These are phyloP conservation scores for Andrena trimmerana DNA, from an alignment of 2,888 invertebrate genomes.

Conservation along the genomic window DNA sequence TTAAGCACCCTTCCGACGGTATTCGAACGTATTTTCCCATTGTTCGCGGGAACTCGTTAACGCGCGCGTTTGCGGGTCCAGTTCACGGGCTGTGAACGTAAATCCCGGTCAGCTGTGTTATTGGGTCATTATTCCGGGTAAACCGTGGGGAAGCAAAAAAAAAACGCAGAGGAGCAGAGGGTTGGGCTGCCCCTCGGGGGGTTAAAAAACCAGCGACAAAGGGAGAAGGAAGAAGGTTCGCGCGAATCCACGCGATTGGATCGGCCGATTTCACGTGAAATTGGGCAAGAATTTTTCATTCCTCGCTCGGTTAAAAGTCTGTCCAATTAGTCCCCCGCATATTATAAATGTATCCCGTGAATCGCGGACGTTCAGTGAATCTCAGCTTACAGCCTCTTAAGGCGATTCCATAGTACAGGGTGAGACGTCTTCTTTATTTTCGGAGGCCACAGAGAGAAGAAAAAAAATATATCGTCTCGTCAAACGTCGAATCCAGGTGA, in stretches of 20 bases:
- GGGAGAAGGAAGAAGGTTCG: slow-evolving; percentile 32
- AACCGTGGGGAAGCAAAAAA: slow-evolving; percentile 58
- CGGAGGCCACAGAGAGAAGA: background rate
- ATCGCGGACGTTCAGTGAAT: background rate
- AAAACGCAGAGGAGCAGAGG: slow-evolving; percentile 49
- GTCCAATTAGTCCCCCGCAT: background rate
- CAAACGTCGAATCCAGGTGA: slow-evolving; percentile 24
- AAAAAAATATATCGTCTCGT: slow-evolving; percentile 11
- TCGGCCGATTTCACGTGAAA: slow-evolving; percentile 37
- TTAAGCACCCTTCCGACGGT: background rate
- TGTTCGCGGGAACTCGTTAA: slow-evolving; percentile 60
- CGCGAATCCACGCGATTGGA: slow-evolving; percentile 32
- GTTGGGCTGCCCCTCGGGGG: slow-evolving; percentile 49
- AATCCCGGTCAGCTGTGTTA: slow-evolving; percentile 63
- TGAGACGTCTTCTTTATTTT: background rate
- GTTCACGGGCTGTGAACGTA: slow-evolving; percentile 54
- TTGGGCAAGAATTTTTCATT: background rate
- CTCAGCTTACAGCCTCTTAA: too few relatives aligned
- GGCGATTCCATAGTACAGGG: background rate
- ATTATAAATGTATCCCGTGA: background rate
- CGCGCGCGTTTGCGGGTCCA: slow-evolving; percentile 43
- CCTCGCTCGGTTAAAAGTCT: slow-evolving; percentile 1
- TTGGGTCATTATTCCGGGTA: slow-evolving; percentile 63
- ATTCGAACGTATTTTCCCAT: slow-evolving; percentile 36
- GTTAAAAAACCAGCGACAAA: slow-evolving; percentile 39